A percentile compares a stretch with the other conserved stretches of the same genome.
phyloP scores from a whole-genome alignment of 2,888 invertebrate species.

The Rhorus exstirpatorius region DNA sequence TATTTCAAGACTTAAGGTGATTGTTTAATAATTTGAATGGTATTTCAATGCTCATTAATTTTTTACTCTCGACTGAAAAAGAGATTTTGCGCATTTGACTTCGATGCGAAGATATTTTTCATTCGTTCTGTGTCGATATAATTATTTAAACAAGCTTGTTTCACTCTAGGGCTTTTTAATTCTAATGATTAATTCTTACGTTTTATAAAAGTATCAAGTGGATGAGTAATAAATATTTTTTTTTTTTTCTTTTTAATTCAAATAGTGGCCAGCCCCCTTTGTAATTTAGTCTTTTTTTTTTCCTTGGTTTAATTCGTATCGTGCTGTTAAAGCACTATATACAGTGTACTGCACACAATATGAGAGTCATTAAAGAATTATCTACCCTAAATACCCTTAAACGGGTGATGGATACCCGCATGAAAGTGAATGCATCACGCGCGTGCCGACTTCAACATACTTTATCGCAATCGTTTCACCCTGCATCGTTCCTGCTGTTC shows the following conservation, averaged over 20 bases:
- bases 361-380: conserved; percentile 71
- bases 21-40: too few relatives aligned
- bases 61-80: too few relatives aligned
- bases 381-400: conserved; percentile 67
- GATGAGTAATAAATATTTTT: too few relatives aligned
- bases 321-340: conserved; percentile 21
- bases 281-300: neutral
- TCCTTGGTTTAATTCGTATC: neutral
- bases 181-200: too few relatives aligned
- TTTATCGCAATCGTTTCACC: conserved; percentile 53
- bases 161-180: too few relatives aligned
- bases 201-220: too few relatives aligned
- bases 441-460: conserved; percentile 59
- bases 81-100: too few relatives aligned
- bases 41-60: too few relatives aligned
- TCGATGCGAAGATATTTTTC: too few relatives aligned
- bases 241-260: neutral
- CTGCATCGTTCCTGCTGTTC: conserved; percentile 64
- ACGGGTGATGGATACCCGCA: conserved; percentile 68
- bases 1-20: too few relatives aligned
- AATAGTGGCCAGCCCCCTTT: neutral
- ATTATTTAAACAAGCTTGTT: too few relatives aligned
- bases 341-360: conserved; percentile 15
- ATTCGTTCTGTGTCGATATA: too few relatives aligned
- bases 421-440: conserved; percentile 58